These are phyloP conservation scores for Lochmaea capreae DNA, from an alignment of 2,888 invertebrate species.

Conservation along the genomic window DNA sequence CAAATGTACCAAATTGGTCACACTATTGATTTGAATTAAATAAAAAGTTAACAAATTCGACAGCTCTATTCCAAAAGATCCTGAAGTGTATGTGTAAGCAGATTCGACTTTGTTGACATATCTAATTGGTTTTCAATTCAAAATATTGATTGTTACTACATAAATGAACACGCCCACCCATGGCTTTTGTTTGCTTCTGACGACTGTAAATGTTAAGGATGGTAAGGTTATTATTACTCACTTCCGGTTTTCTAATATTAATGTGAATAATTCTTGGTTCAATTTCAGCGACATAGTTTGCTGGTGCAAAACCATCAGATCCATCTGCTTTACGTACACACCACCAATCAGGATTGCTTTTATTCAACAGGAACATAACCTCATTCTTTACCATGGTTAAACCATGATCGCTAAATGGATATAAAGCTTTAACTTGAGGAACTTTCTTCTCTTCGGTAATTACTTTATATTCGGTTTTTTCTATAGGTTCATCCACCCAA, in stretches of 20 bases:
- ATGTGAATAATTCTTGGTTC: slow-evolving; percentile 88
- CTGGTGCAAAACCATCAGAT: slow-evolving; percentile 96
- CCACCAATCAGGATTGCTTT: slow-evolving; percentile 99
- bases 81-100: no score
- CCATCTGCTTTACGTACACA: slow-evolving; percentile 93
- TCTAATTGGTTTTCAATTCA: no score
- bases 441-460: slow-evolving; percentile 88
- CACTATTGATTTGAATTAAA: no score
- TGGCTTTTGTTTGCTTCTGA: no score
- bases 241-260: slow-evolving; percentile 87
- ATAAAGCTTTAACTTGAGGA: slow-evolving; percentile 88
- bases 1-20: no score
- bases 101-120: no score
- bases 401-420: slow-evolving; percentile 93
- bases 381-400: slow-evolving; percentile 88
- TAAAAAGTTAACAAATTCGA: no score
- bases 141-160: no score
- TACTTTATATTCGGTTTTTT: slow-evolving; percentile 86
- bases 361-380: slow-evolving; percentile 88
- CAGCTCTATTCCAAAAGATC: no score
- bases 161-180: no score
- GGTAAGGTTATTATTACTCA: slow-evolving; percentile 54
- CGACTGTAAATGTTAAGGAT: no score
- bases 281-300: slow-evolving; percentile 93
- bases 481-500: slow-evolving; percentile 92